Percentiles rank a stretch among this genome's conserved stretches.
Conservation (phyloP, 1,140 invertebrate genomes). For the Brachionus asplanchnoidis region DNA sequence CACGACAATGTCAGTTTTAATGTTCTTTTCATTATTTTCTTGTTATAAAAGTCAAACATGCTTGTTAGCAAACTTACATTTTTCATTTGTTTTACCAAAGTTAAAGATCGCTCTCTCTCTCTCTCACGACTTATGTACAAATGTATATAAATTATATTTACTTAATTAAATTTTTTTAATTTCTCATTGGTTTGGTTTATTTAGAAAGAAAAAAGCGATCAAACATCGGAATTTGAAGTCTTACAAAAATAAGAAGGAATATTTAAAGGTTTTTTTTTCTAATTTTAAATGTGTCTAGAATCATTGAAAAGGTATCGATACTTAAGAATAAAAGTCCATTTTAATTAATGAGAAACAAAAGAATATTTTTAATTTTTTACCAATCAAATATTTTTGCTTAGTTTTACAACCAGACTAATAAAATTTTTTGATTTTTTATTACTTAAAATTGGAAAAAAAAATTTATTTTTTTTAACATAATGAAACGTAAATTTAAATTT, state of each 20-base stretch:
- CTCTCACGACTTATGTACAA: too few relatives aligned
- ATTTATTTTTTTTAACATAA: neutral
- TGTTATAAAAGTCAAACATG: neutral
- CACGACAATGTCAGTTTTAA: neutral
- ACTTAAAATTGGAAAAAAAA: neutral
- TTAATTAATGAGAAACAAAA: neutral
- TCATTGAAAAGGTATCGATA: too few relatives aligned
- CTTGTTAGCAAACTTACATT: neutral
- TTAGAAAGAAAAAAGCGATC: too few relatives aligned
- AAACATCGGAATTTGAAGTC: too few relatives aligned
- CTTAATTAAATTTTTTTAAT: too few relatives aligned
- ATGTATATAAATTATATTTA: too few relatives aligned
- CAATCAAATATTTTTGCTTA: neutral
- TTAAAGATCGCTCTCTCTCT: neutral
- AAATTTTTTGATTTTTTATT: neutral
- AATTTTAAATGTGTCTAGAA: too few relatives aligned
- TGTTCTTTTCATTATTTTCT: neutral
- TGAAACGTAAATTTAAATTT: neutral
- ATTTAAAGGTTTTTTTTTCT: too few relatives aligned
- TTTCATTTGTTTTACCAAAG: neutral
- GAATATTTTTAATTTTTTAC: neutral
- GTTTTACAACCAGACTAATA: neutral
- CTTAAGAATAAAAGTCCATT: neutral
- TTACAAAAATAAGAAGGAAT: too few relatives aligned
- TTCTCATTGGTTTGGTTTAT: too few relatives aligned